These are phyloP conservation scores for Orycteropus afer DNA, from an alignment of 2,113 vertebrate genomes.

Conservation along the genomic window DNA sequence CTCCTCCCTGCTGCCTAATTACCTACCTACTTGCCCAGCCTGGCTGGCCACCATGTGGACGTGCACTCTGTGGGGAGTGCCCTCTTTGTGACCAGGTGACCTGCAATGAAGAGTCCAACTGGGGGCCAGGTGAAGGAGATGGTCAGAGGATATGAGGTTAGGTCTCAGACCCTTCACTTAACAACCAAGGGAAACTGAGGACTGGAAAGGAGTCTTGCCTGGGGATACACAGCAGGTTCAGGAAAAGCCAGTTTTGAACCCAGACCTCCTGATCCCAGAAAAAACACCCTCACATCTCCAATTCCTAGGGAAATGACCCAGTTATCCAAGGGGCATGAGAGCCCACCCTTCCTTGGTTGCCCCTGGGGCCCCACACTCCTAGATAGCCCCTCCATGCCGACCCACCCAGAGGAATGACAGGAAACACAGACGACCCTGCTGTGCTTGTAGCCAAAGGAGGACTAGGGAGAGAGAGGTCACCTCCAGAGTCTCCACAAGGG, in stretches of 20 bases:
- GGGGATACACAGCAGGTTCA: not conserved
- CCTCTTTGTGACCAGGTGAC: not conserved
- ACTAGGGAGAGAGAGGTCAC: not conserved
- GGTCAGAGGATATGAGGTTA: not conserved
- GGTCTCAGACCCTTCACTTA: not conserved
- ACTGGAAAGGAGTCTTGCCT: not conserved
- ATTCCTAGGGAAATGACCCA: not conserved
- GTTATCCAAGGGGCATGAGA: not conserved
- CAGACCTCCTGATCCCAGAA: not conserved
- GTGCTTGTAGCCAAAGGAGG: not conserved
- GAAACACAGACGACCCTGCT: not conserved
- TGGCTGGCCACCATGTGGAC: not conserved
- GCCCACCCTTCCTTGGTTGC: not conserved
- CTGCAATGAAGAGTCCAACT: not conserved
- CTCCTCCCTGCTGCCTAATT: not conserved
- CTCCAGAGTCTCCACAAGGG: too few species aligned
- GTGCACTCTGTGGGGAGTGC: not conserved
- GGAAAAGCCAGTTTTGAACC: not conserved
- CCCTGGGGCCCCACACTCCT: not conserved
- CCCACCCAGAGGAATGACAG: not conserved
- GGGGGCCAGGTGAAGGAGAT: not conserved
- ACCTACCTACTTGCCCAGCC: not conserved
- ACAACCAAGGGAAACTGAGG: not conserved
- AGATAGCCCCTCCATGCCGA: not conserved
- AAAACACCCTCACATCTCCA: not conserved